Percentiles rank a stretch among this genome's conserved stretches.
Conservation (phyloP, 2,797 vertebrate species). For the Gymnothorax javanicus region DNA sequence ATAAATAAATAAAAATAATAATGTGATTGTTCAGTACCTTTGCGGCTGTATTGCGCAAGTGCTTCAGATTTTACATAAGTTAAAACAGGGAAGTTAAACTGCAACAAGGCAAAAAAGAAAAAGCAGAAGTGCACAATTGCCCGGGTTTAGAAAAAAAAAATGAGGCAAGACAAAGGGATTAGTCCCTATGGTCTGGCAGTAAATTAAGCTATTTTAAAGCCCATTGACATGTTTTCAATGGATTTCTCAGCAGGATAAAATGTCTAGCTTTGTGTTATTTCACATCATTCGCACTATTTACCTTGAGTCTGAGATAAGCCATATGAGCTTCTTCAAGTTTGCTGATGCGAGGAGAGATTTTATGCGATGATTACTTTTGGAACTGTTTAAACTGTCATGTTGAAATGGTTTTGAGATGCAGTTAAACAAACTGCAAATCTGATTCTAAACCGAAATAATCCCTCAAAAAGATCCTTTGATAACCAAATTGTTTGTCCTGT, state of each 20-base stretch:
- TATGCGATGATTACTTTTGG: background rate
- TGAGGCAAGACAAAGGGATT: constrained; percentile 3
- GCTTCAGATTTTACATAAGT: too few species aligned
- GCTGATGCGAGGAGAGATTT: constrained; percentile 14
- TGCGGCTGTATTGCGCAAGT: too few species aligned
- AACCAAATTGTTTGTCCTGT: background rate
- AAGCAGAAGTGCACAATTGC: background rate
- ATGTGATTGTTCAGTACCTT: too few species aligned
- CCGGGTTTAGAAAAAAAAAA: background rate
- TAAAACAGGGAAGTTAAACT: too few species aligned
- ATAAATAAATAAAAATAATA: too few species aligned
- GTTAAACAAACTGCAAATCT: background rate
- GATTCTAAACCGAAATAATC: background rate
- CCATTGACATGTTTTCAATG: background rate
- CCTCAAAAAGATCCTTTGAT: background rate
- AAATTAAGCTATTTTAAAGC: constrained; percentile 15
- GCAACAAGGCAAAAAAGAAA: too few species aligned
- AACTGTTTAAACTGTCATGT: constrained; percentile 1
- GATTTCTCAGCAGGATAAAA: background rate
- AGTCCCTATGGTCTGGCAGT: background rate
- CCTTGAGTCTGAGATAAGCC: background rate
- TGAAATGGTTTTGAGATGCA: background rate
- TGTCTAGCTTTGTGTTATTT: background rate
- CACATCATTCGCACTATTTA: background rate
- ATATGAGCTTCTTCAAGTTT: background rate